Base-by-base conservation (phyloP, 1,140 invertebrate genomes). In the Trichoplusia ni region DNA sequence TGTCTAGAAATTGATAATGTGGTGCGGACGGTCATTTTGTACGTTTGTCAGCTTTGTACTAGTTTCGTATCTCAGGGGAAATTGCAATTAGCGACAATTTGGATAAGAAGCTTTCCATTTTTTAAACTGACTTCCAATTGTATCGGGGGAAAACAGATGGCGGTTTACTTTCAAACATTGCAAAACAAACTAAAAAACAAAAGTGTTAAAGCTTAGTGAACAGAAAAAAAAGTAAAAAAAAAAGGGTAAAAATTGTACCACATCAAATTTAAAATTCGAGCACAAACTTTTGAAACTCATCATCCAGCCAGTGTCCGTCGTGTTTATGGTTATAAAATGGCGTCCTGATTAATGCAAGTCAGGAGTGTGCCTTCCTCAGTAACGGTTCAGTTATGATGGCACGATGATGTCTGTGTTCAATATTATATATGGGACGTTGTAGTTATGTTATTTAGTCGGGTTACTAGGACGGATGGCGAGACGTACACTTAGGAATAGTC, bases 1-100 rank as follows among this genome's bases (percentile, higher is more conserved):
- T 81, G 76, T 81, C 73, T 78, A 76, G 73, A 81, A 81, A 81
- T 79, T 77, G 71, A 73, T 80, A 80, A 75, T 81, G 70, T 65
- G 72, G 64, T 64, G 54, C 37, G 64, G 62, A 67, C 67, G 56
- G 67, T 79, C 64, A 69, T 70, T 69, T 44, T 42, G 58, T 62
- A 14, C 46, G 51, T 25, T 58, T 56, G 58, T 42, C 60, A 61
- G 53, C 13, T 19, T 18, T 54, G 54, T 25, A 44, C 54, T 44
- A 37, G 62, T 71, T 73, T 69, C 46, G 64, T 37, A 64, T 77
- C 71, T 75, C 63, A 33, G 69, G 74, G 64, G 79, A 81, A 79
- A 81, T 67, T 25, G 35, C 38, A 21, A 58, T 58, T 58, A 16
- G 23, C 14, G 19, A n/a, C 13, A 9, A 40, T 56, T 51, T 51